Conservation (phyloP, 2,888 invertebrate species). For the Machimus rusticus region DNA sequence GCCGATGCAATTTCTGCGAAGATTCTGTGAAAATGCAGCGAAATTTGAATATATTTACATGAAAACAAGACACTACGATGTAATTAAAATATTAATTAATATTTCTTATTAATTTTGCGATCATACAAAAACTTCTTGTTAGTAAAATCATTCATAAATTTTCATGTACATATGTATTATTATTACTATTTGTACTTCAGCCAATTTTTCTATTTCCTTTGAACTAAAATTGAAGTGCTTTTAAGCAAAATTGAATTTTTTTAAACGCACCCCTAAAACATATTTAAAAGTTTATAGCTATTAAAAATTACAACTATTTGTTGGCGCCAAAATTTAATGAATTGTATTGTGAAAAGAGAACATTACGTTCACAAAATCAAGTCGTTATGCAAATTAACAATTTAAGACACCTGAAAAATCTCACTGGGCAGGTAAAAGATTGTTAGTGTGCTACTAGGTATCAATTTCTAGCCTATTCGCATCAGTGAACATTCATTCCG, state of each 20-base stretch:
- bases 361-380: neutral
- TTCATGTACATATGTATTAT: too few species aligned
- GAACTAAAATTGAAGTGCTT: neutral
- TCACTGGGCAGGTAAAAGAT: neutral
- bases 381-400: neutral
- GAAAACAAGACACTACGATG: neutral
- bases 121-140: neutral
- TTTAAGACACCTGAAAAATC: neutral
- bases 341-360: neutral
- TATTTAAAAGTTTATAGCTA: neutral
- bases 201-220: neutral
- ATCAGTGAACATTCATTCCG: neutral
- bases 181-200: too few species aligned
- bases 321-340: neutral
- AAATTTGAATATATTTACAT: neutral
- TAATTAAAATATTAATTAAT: neutral
- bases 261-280: neutral
- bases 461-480: neutral
- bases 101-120: neutral
- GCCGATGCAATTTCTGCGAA: neutral
- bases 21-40: neutral
- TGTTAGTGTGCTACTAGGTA: neutral
- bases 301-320: neutral
- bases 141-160: too few species aligned
- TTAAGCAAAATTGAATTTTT: neutral